These are phyloP conservation scores for Scomber colias DNA, from an alignment of 2,113 vertebrate species.

Conservation along the genomic window DNA sequence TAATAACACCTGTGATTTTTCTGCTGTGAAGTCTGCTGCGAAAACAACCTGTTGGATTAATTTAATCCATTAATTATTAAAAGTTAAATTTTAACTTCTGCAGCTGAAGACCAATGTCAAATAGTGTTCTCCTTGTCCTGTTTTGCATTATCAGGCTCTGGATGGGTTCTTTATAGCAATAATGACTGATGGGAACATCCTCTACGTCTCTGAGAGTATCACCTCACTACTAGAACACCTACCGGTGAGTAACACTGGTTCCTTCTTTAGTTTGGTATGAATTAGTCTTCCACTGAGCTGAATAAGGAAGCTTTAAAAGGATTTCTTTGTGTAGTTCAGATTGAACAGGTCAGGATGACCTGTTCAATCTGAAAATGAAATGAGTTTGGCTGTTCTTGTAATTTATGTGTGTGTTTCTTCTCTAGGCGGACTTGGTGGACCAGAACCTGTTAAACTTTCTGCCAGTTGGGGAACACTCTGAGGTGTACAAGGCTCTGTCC, in stretches of 20 bases:
- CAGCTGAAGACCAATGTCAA: not conserved
- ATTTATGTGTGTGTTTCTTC: constrained; percentile 40
- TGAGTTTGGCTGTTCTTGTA: not conserved
- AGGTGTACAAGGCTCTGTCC: constrained; percentile 96
- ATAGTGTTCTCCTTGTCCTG: constrained; percentile 10
- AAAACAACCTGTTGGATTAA: too few species aligned
- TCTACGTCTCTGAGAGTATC: constrained; percentile 98
- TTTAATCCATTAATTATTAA: too few species aligned
- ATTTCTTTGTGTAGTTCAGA: constrained; percentile 9
- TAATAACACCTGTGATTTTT: too few species aligned
- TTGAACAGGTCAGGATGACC: constrained; percentile 8
- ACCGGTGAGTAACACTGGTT: constrained; percentile 89
- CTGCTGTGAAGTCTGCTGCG: too few species aligned
- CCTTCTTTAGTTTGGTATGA: not conserved
- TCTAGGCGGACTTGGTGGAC: constrained; percentile 96
- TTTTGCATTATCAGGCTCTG: constrained; percentile 89
- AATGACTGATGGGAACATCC: constrained; percentile 99
- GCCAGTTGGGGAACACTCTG: constrained; percentile 94
- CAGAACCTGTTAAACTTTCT: constrained; percentile 99
- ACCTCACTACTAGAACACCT: constrained; percentile 99
- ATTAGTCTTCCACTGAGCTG: constrained; percentile 11
- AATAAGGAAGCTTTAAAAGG: constrained; percentile 18
- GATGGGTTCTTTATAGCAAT: constrained; percentile 99
- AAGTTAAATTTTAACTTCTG: not conserved
- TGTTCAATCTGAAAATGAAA: too few species aligned